Conservation (phyloP, 2,888 invertebrate genomes). For the Trisateles emortualis region DNA sequence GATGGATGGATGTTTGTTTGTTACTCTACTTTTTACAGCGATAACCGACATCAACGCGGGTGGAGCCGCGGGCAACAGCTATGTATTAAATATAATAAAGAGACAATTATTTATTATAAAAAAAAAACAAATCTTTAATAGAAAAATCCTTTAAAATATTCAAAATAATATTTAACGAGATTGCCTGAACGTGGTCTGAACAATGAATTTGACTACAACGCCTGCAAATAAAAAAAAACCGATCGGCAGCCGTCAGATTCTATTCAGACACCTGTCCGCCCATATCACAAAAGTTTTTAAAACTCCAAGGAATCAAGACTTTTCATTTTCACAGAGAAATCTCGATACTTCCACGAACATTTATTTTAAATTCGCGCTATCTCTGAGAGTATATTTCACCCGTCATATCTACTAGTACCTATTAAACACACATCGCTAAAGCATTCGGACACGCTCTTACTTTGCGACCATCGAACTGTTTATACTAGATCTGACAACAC, state of each 20-base stretch:
- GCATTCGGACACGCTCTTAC: constrained; percentile 13
- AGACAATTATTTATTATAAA: no score
- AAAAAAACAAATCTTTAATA: no score
- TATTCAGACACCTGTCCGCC: not conserved
- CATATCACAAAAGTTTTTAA: not conserved
- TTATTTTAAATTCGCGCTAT: constrained; percentile 4
- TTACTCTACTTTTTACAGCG: no score
- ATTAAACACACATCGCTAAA: constrained; percentile 16
- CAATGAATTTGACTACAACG: no score
- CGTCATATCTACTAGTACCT: constrained; percentile 11
- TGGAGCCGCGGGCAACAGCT: no score
- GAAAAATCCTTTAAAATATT: no score
- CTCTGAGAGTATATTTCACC: constrained; percentile 2
- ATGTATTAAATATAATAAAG: no score
- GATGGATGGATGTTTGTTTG: no score
- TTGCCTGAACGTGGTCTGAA: no score
- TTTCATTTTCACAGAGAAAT: not conserved
- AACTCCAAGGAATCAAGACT: not conserved
- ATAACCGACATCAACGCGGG: no score
- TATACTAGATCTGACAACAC: constrained; percentile 2
- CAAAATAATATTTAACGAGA: no score
- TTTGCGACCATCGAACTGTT: not conserved
- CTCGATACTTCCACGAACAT: not conserved
- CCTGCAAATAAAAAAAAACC: no score
- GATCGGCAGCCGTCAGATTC: not conserved